Base-by-base conservation (phyloP, 2,888 invertebrate genomes). In the Spilosoma lubricipeda region DNA sequence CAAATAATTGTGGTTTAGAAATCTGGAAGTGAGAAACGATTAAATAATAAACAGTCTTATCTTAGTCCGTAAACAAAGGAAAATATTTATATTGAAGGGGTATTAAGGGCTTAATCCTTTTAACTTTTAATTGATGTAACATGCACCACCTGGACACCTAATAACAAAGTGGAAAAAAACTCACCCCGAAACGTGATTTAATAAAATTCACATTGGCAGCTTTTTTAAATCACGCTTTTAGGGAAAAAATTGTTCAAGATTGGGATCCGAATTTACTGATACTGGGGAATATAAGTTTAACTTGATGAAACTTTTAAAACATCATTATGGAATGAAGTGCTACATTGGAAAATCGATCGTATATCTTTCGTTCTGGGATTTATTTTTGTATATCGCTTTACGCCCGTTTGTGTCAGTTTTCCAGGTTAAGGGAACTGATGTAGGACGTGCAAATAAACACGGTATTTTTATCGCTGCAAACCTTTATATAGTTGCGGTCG, bases 371-470 rank as follows among this genome's bases (percentile, higher is more conserved):
- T 0, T 70, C 68, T 87, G 85, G 78, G 91, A 87, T 83, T 78
- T 89, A 84, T 91, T 93, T 93, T 93, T 74, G 88, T 81, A 69
- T 85, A 82, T 77, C 80, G 74, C 77, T 83, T 72, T 70, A 79
- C 75, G 75, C 70, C 87, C 80, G 75, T 88, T 86, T 93, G 88
- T 86, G 91, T 79, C 91, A 78, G 82, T 93, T 91, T 91, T 89
- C 86, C 89, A 84, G 90, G 85, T 82, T 85, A 86, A 87, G 80
- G 87, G 86, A 88, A 86, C 91, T 93, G 94, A 94, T 94, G 94
- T 95, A 94, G 95, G 95, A 95, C 95, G 94, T 94, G 95, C 93
- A 94, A 95, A 95, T 95, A 95, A 95, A 95, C 95, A 95, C 93
- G 90, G 93, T 94, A 95, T 95, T 95, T 95, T 95, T 95, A 95